phyloP scores from a whole-genome alignment of 2,113 vertebrate species.

The Ophiodon elongatus region DNA sequence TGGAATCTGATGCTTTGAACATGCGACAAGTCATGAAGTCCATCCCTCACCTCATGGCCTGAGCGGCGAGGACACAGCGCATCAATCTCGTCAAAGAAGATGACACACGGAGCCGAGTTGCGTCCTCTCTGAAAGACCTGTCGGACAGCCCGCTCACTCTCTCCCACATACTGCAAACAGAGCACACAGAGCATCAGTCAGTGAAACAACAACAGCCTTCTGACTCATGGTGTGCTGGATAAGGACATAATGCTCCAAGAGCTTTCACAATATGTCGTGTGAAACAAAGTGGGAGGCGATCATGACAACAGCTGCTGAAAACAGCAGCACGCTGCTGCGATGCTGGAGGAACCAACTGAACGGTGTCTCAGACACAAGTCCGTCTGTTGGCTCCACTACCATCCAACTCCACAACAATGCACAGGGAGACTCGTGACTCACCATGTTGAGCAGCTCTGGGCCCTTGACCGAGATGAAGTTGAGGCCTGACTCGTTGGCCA shows the following conservation, averaged over 20 bases:
- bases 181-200: slow-evolving; percentile 17
- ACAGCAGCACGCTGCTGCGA: neutral
- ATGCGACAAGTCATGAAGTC: too few species aligned
- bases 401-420: neutral
- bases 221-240: neutral
- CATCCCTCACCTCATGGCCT: slow-evolving; percentile 87
- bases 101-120: slow-evolving; percentile 96
- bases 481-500: slow-evolving; percentile 97
- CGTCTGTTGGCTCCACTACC: neutral
- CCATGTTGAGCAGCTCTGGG: slow-evolving; percentile 98
- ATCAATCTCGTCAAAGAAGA: slow-evolving; percentile 98
- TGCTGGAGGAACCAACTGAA: neutral
- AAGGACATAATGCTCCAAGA: neutral
- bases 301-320: neutral
- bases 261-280: neutral
- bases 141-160: slow-evolving; percentile 94
- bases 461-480: slow-evolving; percentile 99
- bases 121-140: slow-evolving; percentile 96
- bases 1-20: neutral
- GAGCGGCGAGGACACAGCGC: slow-evolving; percentile 97
- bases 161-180: slow-evolving; percentile 93
- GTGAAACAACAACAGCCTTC: neutral
- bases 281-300: neutral
- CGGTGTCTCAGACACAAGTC: neutral
- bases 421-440: slow-evolving; percentile 75